These are phyloP conservation scores for Hycleus phaleratus DNA, from an alignment of 1,140 invertebrate genomes.

Conservation along the genomic window DNA sequence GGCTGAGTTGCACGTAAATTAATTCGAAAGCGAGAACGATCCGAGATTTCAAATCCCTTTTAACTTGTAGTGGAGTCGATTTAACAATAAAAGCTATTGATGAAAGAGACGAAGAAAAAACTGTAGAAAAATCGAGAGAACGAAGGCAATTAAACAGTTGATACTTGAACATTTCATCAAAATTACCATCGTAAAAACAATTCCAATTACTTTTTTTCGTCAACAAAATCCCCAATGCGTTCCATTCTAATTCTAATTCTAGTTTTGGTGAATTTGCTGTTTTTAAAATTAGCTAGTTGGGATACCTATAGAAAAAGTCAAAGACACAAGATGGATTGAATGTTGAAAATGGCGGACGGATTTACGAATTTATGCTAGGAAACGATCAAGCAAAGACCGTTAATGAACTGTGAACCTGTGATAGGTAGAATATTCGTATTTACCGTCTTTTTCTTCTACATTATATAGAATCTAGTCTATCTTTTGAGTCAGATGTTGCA, in stretches of 20 bases:
- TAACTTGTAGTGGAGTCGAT: too few relatives aligned
- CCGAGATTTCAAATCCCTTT: too few relatives aligned
- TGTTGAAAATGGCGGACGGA: not conserved
- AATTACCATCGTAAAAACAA: too few relatives aligned
- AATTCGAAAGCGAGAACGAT: too few relatives aligned
- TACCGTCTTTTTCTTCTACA: not conserved
- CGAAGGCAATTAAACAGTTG: too few relatives aligned
- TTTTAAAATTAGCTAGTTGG: not conserved
- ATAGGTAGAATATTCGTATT: not conserved
- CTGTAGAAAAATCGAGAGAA: too few relatives aligned
- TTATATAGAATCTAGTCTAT: not conserved
- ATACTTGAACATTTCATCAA: too few relatives aligned
- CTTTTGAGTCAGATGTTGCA: not conserved
- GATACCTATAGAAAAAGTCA: not conserved
- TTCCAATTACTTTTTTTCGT: too few relatives aligned
- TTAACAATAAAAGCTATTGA: too few relatives aligned
- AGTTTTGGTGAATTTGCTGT: not conserved
- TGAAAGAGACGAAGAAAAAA: too few relatives aligned
- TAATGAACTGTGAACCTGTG: conserved; percentile 29
- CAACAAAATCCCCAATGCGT: not conserved
- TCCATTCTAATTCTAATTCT: not conserved
- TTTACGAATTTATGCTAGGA: conserved; percentile 9
- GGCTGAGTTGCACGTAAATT: too few relatives aligned
- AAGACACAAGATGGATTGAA: too few relatives aligned
- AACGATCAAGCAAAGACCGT: conserved; percentile 13